These are phyloP conservation scores for Potamilus streckersoni DNA, from an alignment of 1,140 invertebrate species.

Conservation along the genomic window DNA sequence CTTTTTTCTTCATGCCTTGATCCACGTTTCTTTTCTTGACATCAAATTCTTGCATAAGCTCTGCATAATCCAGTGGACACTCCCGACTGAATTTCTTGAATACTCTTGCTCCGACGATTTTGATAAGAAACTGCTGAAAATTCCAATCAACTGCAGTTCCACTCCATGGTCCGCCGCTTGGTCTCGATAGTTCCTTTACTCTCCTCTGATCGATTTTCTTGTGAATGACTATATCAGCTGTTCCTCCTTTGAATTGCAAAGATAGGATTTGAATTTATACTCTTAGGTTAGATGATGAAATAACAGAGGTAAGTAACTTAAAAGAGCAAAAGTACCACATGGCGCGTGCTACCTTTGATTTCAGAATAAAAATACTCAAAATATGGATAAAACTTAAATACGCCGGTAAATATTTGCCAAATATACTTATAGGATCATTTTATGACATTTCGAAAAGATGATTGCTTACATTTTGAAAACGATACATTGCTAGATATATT, in stretches of 20 bases:
- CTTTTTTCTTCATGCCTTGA: background rate
- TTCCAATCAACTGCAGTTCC: conserved; percentile 17
- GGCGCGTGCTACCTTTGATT: no score
- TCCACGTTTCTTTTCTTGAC: conserved; percentile 14
- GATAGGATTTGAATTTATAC: no score
- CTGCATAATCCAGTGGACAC: conserved; percentile 9
- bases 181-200: conserved; percentile 19
- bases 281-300: no score
- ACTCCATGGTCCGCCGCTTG: conserved; percentile 25
- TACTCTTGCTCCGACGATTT: conserved; percentile 9
- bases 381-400: no score
- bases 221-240: conserved; percentile 26
- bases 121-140: conserved; percentile 6
- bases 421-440: no score
- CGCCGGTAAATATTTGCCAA: no score
- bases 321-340: no score
- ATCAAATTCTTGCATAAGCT: conserved; percentile 23
- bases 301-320: no score
- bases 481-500: no score
- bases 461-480: no score
- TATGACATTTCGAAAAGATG: no score
- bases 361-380: no score
- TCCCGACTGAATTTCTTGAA: conserved; percentile 8
- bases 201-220: conserved; percentile 14
- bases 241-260: conserved; percentile 10